phyloP scores from a whole-genome alignment of 1,140 invertebrate genomes.

The Daktulosphaira vitifoliae region DNA sequence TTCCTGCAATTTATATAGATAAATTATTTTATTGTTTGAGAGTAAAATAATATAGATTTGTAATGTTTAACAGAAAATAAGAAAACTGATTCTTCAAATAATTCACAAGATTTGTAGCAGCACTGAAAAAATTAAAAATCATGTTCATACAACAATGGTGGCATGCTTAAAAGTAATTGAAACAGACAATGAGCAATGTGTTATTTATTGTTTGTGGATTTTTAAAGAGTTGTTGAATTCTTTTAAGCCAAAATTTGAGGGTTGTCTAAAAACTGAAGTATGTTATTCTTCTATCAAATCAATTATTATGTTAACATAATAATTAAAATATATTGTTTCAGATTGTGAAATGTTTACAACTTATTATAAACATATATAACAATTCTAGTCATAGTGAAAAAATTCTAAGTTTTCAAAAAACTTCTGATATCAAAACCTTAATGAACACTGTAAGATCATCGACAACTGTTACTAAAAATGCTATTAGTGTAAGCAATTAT shows the following conservation, averaged over 20 bases:
- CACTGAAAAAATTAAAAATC: conserved; percentile 5
- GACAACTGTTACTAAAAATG: conserved; percentile 7
- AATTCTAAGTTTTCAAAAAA: conserved; percentile 14
- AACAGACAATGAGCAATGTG: conserved; percentile 23
- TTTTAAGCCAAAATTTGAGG: conserved; percentile 9
- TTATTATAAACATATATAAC: background rate
- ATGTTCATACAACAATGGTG: background rate
- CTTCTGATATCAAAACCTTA: conserved; percentile 12
- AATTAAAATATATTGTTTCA: background rate
- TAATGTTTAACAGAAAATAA: conserved; percentile 8
- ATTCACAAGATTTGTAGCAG: background rate
- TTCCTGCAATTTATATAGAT: background rate
- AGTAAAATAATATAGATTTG: background rate
- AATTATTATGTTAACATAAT: too few species aligned
- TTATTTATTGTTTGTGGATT: conserved; percentile 1
- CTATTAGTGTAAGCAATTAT: conserved; percentile 8
- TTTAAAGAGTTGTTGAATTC: conserved; percentile 2
- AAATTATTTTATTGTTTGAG: background rate
- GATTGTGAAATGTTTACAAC: background rate
- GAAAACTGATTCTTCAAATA: conserved; percentile 27
- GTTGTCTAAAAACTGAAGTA: conserved; percentile 7
- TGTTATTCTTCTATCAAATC: background rate
- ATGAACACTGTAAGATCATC: conserved; percentile 5
- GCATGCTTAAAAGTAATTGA: conserved; percentile 7
- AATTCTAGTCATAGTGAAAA: conserved; percentile 1